phyloP scores from a whole-genome alignment of 2,113 vertebrate species.

The Heteronetta atricapilla region DNA sequence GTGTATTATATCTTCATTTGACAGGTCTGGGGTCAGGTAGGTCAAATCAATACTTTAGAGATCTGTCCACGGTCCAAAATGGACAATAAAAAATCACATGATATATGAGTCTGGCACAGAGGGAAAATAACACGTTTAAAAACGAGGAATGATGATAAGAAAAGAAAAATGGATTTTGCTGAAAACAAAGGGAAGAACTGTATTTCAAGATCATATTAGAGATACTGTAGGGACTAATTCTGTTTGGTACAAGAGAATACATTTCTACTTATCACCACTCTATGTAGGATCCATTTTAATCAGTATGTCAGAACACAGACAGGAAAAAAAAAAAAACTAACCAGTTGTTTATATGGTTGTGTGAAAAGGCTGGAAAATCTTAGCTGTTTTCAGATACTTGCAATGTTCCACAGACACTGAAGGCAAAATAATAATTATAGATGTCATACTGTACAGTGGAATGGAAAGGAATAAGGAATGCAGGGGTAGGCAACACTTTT shows the following conservation, averaged over 20 bases:
- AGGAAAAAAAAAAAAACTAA: background rate
- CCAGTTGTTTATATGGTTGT: background rate
- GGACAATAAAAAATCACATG: background rate
- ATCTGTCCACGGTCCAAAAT: constrained; percentile 5
- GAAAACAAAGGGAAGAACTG: background rate
- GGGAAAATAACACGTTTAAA: background rate
- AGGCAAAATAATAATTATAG: background rate
- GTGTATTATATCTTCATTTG: constrained; percentile 19
- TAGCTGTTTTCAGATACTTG: background rate
- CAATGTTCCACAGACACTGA: background rate
- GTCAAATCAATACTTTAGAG: constrained; percentile 41
- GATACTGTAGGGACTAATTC: background rate
- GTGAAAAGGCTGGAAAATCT: background rate
- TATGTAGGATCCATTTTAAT: background rate
- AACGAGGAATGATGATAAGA: background rate
- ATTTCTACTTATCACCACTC: background rate
- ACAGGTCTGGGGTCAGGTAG: constrained; percentile 13
- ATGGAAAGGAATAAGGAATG: background rate
- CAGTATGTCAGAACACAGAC: background rate
- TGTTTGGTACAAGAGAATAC: background rate
- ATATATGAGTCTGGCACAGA: background rate
- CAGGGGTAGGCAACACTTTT: background rate
- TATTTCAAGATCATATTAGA: background rate
- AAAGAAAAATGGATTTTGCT: background rate
- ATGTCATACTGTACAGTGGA: background rate